Evolutionary conservation across 2,113 vertebrate species (phyloP), one percentile per base, ranked within the genome.

Genomic region (Clarias macrocephalus): DNA sequence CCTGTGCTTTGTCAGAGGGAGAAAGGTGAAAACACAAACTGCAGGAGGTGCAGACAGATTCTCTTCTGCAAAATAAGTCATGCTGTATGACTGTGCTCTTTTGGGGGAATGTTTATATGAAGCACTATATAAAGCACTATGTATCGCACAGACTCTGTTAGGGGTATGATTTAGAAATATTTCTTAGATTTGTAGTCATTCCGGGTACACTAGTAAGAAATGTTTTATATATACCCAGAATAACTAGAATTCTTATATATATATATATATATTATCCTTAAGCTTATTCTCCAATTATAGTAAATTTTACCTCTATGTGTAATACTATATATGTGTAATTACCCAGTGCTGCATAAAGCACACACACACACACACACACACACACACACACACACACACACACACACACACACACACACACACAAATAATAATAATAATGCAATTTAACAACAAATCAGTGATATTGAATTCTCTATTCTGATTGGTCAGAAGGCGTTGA

Each of bases 1-100:
- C 96, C 96, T 95, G 93, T 88, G 84, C 94, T 96, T 96, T 96
- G 95, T 96, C 96, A 94, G 90, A 90, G 91, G 92, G 93, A 95
- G 94, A 94, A 56, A 94, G 95, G 93, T 93, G 93, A 93, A 95
- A 93, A 91, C 93, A n/a, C 80, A 63, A 52, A 75, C 82, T 91
- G 92, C 91, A 93, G 94, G 93, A 93, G 92, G 85, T 80, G 90
- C 89, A 89, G 88, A 82, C 70, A 84, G 13, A 13, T 33, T 79
- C n/a, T 25, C 37, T 72, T 62, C 42, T 82, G 60, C 3, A 42
- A 33, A 65, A 76, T 63, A 82, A 63, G 19, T 9, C 10, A 33
- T n/a, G 13, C 30, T 72, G 52, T 86, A 57, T 25, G 48, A 56
- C 57, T 37, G 25, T 25, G 30, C 60, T 65, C 75, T 56, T 75